phyloP scores from a whole-genome alignment of 2,797 vertebrate species.

The Melanogrammus aeglefinus region DNA sequence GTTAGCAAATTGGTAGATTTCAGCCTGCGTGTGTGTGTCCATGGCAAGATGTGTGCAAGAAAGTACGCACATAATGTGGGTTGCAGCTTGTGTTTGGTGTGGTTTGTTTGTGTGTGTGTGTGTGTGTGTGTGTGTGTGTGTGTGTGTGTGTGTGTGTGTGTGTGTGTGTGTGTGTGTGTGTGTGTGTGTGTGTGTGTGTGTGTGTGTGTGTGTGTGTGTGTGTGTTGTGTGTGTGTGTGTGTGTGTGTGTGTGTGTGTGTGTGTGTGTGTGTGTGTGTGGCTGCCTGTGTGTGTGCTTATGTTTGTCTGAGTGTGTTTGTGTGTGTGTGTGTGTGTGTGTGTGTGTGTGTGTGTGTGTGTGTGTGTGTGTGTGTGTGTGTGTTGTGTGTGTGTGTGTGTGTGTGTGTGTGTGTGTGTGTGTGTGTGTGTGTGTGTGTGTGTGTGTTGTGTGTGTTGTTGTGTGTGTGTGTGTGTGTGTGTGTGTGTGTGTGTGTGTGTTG shows the following conservation, averaged over 20 bases:
- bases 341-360: neutral
- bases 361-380: neutral
- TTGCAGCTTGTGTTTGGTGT: neutral
- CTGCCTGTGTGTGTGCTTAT: neutral
- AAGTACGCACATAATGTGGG: neutral
- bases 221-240: neutral
- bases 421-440: neutral
- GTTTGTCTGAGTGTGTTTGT: neutral
- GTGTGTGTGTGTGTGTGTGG: neutral
- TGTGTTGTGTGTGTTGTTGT: neutral
- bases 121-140: slow-evolving; percentile 4
- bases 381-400: neutral
- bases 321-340: too few species aligned
- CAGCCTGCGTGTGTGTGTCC: slow-evolving; percentile 21
- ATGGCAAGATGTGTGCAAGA: slow-evolving; percentile 8
- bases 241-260: neutral
- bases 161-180: neutral
- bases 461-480: neutral
- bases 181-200: neutral
- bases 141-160: neutral
- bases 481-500: too few species aligned
- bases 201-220: neutral
- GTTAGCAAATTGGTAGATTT: slow-evolving; percentile 51
- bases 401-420: neutral
- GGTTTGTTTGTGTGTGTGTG: slow-evolving; percentile 2